These are phyloP conservation scores for Tetramorium alpestre DNA, from an alignment of 1,140 invertebrate genomes.

Conservation along the genomic window DNA sequence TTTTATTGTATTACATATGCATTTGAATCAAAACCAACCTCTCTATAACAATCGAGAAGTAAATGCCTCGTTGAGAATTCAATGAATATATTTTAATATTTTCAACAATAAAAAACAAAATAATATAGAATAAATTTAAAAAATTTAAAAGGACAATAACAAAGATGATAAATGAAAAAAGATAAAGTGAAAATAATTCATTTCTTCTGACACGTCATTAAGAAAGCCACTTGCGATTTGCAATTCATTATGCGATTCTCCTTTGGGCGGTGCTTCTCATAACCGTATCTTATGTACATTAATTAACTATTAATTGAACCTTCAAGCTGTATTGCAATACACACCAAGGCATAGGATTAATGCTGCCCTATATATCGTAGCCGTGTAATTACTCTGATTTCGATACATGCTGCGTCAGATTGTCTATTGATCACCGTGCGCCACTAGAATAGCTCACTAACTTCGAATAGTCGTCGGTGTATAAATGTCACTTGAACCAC, in stretches of 20 bases:
- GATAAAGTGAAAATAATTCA: not conserved
- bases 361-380: constrained; percentile 31
- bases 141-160: not conserved
- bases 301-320: constrained; percentile 57
- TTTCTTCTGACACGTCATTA: not conserved
- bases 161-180: constrained; percentile 11
- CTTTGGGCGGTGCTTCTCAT: not conserved
- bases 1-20: not conserved
- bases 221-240: constrained; percentile 8
- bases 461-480: constrained; percentile 40
- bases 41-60: not conserved
- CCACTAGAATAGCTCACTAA: constrained; percentile 32
- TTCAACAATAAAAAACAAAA: not conserved
- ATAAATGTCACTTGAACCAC: constrained; percentile 25
- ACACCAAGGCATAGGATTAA: constrained; percentile 20
- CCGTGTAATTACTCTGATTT: constrained; percentile 60
- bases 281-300: constrained; percentile 22
- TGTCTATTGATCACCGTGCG: constrained; percentile 45
- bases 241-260: constrained; percentile 22
- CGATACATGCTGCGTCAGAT: constrained; percentile 46
- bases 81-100: constrained; percentile 5
- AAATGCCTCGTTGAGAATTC: not conserved
- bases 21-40: not conserved
- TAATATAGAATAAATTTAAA: not conserved
- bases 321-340: constrained; percentile 34